These are phyloP conservation scores for Odiellus spinosus DNA, from an alignment of 2,888 invertebrate species.

Conservation along the genomic window DNA sequence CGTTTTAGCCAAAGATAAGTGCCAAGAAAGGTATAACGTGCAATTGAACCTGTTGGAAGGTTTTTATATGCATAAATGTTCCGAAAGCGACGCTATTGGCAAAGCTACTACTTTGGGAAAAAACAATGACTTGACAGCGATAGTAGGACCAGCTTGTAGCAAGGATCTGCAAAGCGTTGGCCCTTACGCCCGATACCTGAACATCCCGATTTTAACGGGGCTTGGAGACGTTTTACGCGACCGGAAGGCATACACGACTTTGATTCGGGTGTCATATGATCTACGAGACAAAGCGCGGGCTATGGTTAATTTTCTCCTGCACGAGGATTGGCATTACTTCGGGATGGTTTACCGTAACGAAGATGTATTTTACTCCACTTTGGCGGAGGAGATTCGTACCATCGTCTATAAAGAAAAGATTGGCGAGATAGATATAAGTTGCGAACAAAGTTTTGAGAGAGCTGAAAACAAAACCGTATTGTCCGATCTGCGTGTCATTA, in stretches of 20 bases:
- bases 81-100: conserved; percentile 17
- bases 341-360: conserved; percentile 17
- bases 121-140: conserved; percentile 12
- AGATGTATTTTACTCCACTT: conserved; percentile 18
- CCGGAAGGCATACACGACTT: conserved; percentile 15
- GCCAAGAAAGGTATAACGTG: conserved; percentile 7
- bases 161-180: conserved; percentile 21
- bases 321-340: conserved; percentile 17
- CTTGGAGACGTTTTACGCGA: conserved; percentile 18
- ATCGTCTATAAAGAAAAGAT: background rate
- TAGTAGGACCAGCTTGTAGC: conserved; percentile 21
- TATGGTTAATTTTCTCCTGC: conserved; percentile 17
- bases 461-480: conserved; percentile 16
- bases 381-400: conserved; percentile 11
- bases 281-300: conserved; percentile 18
- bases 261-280: conserved; percentile 19
- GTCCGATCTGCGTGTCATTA: conserved; percentile 14
- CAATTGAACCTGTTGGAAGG: conserved; percentile 9
- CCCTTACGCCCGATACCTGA: conserved; percentile 15
- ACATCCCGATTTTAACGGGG: conserved; percentile 20
- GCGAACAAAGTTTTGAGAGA: conserved; percentile 14
- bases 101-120: conserved; percentile 14
- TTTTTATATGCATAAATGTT: conserved; percentile 16
- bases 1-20: conserved; percentile 17
- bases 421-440: conserved; percentile 8